Conservation (phyloP, 2,888 invertebrate genomes). For the Callyntrura sp. region DNA sequence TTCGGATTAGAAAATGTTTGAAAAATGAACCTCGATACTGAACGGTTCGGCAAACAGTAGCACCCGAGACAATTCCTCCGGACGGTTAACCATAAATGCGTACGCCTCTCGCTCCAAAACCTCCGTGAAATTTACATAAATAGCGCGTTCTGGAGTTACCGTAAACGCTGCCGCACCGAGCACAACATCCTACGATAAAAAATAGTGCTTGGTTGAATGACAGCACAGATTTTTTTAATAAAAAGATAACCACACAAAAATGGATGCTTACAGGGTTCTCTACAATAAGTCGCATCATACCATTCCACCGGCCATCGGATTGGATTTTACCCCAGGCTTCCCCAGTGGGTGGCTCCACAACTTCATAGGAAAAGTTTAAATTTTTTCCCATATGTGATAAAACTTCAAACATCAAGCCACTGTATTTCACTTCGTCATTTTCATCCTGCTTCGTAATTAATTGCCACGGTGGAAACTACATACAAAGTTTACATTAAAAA, state of each 20-base stretch:
- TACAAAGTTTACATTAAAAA: too few species aligned
- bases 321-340: constrained; percentile 84
- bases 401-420: constrained; percentile 93
- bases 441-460: background rate
- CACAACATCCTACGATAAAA: constrained; percentile 85
- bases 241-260: too few species aligned
- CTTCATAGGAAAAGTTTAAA: constrained; percentile 92
- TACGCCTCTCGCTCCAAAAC: constrained; percentile 93
- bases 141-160: constrained; percentile 86
- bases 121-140: constrained; percentile 90
- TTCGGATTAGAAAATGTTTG: background rate
- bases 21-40: constrained; percentile 85
- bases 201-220: too few species aligned
- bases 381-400: constrained; percentile 90
- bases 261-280: constrained; percentile 85
- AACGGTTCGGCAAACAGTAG: constrained; percentile 94
- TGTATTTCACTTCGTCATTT: constrained; percentile 87
- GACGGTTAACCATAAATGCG: constrained; percentile 92
- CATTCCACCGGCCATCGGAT: constrained; percentile 84
- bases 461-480: too few species aligned
- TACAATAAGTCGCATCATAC: constrained; percentile 87
- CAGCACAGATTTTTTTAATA: background rate
- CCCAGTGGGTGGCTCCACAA: constrained; percentile 84
- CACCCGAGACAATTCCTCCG: constrained; percentile 92
- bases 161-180: constrained; percentile 88